Conservation (phyloP, 2,113 vertebrate species). For the Lepisosteus oculatus region DNA sequence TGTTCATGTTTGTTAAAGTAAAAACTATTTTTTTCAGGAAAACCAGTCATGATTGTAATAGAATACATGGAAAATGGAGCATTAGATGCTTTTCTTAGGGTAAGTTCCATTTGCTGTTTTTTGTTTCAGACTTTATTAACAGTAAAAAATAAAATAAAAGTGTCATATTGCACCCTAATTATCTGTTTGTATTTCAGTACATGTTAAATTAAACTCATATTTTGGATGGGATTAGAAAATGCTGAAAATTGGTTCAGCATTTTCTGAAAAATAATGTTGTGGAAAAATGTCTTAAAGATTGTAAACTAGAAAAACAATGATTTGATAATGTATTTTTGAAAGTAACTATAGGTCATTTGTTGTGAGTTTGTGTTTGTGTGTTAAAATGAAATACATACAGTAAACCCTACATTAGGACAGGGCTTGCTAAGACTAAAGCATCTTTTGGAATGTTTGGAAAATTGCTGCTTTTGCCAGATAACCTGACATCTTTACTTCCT, state of each 20-base stretch:
- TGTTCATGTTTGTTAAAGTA: too few species aligned
- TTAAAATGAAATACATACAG: neutral
- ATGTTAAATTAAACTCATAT: too few species aligned
- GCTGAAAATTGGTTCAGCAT: too few species aligned
- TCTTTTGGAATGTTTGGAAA: neutral
- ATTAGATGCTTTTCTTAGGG: constrained; percentile 95
- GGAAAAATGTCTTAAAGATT: too few species aligned
- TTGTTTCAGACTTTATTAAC: neutral
- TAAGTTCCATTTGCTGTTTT: constrained; percentile 55
- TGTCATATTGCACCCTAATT: too few species aligned
- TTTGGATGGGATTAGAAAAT: too few species aligned
- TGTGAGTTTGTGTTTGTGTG: neutral
- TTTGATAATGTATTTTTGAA: too few species aligned
- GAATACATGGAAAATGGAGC: constrained; percentile 99
- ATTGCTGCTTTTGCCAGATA: neutral
- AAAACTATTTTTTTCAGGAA: constrained; percentile 67
- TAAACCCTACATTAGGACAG: too few species aligned
- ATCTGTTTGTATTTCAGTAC: too few species aligned
- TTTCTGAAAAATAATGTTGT: too few species aligned
- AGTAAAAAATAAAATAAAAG: neutral
- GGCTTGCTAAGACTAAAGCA: neutral
- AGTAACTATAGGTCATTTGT: neutral
- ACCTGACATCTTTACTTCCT: constrained; percentile 35
- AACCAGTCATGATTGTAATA: constrained; percentile 98
- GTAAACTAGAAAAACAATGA: too few species aligned